Evolutionary conservation across 2,797 vertebrate species (phyloP).

Genomic region (Hippoglossus hippoglossus): DNA sequence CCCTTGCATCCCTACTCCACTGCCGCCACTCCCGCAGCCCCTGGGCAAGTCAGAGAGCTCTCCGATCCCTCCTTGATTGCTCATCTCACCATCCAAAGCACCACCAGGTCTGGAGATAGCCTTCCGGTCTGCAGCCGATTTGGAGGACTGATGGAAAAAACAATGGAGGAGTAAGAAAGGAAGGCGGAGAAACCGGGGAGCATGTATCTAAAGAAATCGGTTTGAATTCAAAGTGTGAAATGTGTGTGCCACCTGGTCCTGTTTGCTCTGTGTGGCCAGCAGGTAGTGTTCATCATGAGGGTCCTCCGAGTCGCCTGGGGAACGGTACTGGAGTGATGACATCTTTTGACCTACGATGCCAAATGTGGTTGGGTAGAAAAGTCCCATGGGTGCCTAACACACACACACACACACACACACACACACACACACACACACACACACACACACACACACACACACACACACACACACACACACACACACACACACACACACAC

Average conservation of each 20-base stretch:
- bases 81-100: constrained; percentile 89
- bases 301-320: constrained; percentile 94
- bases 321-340: constrained; percentile 92
- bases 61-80: constrained; percentile 84
- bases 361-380: constrained; percentile 97
- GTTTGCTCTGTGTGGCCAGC: constrained; percentile 96
- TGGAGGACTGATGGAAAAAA: constrained; percentile 87
- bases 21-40: constrained; percentile 55
- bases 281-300: constrained; percentile 98
- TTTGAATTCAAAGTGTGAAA: neutral
- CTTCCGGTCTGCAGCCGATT: constrained; percentile 91
- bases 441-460: neutral
- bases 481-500: neutral
- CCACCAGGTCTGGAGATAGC: constrained; percentile 86
- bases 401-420: neutral
- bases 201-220: neutral
- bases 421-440: neutral
- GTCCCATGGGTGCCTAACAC: constrained; percentile 93
- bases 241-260: constrained; percentile 89
- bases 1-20: constrained; percentile 84
- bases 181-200: neutral
- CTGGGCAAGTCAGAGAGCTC: constrained; percentile 73
- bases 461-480: neutral
- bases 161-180: neutral
- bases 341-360: constrained; percentile 98